Evolutionary conservation across 53 echinoderm and acorn worm genomes (phyloP), one percentile per base, ranked within the genome.

Genomic region (Echinarachnius parma): DNA sequence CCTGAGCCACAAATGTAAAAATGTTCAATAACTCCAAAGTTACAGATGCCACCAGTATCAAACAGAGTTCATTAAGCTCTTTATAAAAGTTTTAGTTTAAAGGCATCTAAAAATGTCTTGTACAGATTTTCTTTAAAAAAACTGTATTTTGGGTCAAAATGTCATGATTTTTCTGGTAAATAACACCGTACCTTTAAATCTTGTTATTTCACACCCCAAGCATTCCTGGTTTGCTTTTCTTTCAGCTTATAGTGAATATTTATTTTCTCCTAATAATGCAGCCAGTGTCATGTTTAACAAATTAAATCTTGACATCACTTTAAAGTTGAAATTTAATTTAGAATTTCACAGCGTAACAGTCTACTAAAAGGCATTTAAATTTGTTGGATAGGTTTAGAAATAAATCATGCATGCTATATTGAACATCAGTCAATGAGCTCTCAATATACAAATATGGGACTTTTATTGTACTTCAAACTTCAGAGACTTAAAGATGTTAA

Each of bases 191-290:
- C 48, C 48, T 48, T 48, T 48, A 48, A 48, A 48, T 48, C 48
- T 48, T 48, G 48, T 48, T 48, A 48, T 48, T 48, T 11, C 48
- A 48, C 48, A 48, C 48, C 48, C 48, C 48, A 48, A 48, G 13
- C 49, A 49, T 49, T 49, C 49, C 18, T 49, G 49, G 49, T n/a
- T 49, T 49, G 49, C 49, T 49, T 49, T 49, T 49, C 49, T 49
- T 49, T n/a, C 49, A 49, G 49, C 18, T 49, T 49, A 49, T 49
- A 9, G 49, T 49, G 49, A 49, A 49, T n/a, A 49, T 5, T 15
- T 49, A 49, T 49, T 49, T 49, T 49, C 49, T 49, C 49, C 49
- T 49, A 49, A 49, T 49, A 49, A 49, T 49, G 49, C 49, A 49
- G 49, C 49, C 49, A 49, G 19, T 49, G 49, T 49, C 49, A 49